These are phyloP conservation scores for Thryonomys swinderianus DNA, from an alignment of 2,113 vertebrate species.

Conservation along the genomic window DNA sequence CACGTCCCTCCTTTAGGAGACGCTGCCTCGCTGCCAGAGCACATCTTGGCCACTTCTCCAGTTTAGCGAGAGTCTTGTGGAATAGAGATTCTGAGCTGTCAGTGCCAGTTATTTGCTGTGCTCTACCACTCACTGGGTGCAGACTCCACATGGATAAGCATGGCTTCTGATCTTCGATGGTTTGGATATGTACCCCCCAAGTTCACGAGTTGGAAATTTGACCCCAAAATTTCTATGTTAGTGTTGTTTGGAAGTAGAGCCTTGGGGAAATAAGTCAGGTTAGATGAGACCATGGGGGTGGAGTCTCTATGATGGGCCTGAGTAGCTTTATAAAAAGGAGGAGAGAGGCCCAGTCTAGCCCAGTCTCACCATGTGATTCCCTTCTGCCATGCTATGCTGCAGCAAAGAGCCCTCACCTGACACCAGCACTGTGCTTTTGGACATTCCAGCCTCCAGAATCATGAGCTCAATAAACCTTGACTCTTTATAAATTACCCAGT, in stretches of 20 bases:
- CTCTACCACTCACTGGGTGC: background rate
- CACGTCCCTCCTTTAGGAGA: background rate
- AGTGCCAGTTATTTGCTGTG: background rate
- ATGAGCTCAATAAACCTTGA: background rate
- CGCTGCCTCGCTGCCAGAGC: background rate
- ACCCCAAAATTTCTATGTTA: background rate
- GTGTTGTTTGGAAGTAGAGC: background rate
- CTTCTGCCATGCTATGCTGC: background rate
- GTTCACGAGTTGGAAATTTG: background rate
- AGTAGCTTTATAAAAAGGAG: background rate
- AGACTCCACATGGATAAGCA: background rate
- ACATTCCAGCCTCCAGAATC: background rate
- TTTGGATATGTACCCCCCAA: background rate
- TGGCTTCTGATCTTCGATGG: background rate
- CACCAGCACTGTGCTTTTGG: background rate
- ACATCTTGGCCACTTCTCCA: background rate
- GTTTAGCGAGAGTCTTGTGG: background rate
- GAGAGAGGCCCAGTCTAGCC: background rate
- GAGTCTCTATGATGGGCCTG: background rate
- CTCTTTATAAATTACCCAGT: background rate
- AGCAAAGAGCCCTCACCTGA: background rate
- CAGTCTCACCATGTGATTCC: background rate
- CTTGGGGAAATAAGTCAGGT: background rate
- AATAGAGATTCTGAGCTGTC: background rate
- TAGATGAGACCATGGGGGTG: background rate